A percentile compares a stretch with the other conserved stretches of the same genome.
These are phyloP conservation scores for Steinernema scapterisci DNA, from an alignment of 2,888 invertebrate genomes.

Conservation along the genomic window DNA sequence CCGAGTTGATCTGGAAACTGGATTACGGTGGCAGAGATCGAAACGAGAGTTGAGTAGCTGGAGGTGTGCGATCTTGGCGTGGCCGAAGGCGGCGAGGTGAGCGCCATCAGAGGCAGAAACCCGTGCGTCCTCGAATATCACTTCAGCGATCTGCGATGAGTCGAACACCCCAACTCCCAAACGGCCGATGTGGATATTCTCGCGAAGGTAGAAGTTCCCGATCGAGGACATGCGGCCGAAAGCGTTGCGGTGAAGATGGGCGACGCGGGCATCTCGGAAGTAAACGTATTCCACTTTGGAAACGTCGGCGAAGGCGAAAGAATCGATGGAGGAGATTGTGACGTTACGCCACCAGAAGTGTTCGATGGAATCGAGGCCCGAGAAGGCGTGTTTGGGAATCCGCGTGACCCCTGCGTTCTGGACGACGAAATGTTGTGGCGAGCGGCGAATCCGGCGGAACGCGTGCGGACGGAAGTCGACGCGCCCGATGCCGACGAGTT, in stretches of 20 bases:
- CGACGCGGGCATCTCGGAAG: slow-evolving; percentile 48
- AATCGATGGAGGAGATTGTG: slow-evolving; percentile 48
- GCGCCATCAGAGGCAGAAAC: slow-evolving; percentile 39
- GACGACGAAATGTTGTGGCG: slow-evolving; percentile 45
- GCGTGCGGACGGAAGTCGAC: slow-evolving; percentile 44
- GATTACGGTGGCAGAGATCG: slow-evolving; percentile 21
- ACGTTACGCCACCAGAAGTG: slow-evolving; percentile 58
- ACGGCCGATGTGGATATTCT: slow-evolving; percentile 35
- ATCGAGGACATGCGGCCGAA: slow-evolving; percentile 43
- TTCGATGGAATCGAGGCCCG: slow-evolving; percentile 43
- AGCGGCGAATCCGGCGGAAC: slow-evolving; percentile 44
- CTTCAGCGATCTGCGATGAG: slow-evolving; percentile 43
- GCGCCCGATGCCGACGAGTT: slow-evolving; percentile 39
- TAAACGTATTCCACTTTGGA: slow-evolving; percentile 58
- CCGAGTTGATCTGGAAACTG: not conserved
- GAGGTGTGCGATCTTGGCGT: not conserved
- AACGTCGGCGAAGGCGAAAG: slow-evolving; percentile 52
- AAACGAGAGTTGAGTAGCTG: slow-evolving; percentile 16
- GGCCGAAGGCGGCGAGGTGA: slow-evolving; percentile 8
- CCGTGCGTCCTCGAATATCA: slow-evolving; percentile 45
- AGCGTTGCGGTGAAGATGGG: slow-evolving; percentile 26
- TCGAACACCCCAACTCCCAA: slow-evolving; percentile 38
- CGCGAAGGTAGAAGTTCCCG: slow-evolving; percentile 48
- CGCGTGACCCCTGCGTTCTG: slow-evolving; percentile 40
- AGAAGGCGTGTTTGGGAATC: slow-evolving; percentile 39